Evolutionary conservation across 2,113 vertebrate genomes (phyloP), one percentile per base, ranked within the genome.

Genomic region (rabbit (Oryctolagus cuniculus)): DNA sequence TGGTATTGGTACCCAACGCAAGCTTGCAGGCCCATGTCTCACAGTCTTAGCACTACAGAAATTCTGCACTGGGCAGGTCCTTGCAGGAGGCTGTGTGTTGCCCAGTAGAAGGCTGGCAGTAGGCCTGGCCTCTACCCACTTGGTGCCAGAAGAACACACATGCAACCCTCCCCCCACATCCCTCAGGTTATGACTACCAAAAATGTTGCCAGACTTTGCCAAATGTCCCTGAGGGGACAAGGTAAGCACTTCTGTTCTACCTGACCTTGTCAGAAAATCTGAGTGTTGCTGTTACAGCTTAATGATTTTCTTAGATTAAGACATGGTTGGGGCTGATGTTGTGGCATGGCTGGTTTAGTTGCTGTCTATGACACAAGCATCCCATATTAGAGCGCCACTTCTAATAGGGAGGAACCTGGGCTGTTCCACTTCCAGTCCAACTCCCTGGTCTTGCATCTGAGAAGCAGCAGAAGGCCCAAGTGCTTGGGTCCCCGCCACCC

Each of bases 251-350:
- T 79, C 51, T 79, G 12, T 89, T 92, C 49, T 78, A 13, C 44
- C 38, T 77, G 86, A 15, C 2, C 24, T 27, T 80, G n/a, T 63
- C 87, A 93, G 38, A 93, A 84, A 93, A 73, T 75, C n/a, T 64
- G 22, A 79, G 81, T 69, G 86, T 80, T 84, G 38, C 25, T 90
- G 61, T 36, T 79, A 31, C 24, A 84, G 25, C 21, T 73, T 84
- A 64, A 73, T 73, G 25, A 83, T 77, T 90, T 92, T 87, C 44
- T 49, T 78, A 87, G 66, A 72, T 67, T 61, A 93, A 89, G 38
- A 94, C 89, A 15, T 58, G 15, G 55, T 58, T 58, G 55, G 44
- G 55, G 55, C 55, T 58, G 55, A 19, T 58, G 55, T 19, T 58
- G 17, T 58, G 55, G 13, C 19, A 19, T 58, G 55, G 55, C 55